Evolutionary conservation across 2,113 vertebrate genomes (phyloP), one percentile per base, ranked within the genome.

Genomic region (Manacus vitellinus): DNA sequence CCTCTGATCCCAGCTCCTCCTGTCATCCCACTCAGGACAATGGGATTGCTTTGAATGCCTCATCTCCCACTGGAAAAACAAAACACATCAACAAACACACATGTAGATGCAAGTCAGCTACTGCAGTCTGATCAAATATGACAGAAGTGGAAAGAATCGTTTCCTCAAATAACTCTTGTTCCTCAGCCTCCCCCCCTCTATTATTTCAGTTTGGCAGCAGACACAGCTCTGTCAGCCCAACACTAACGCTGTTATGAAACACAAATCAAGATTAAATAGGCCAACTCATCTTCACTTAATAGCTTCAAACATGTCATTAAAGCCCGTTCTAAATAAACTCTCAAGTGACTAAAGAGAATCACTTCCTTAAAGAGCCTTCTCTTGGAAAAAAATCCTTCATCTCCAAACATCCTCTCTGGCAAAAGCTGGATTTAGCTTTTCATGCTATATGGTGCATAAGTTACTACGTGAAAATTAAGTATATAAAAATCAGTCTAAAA

Each of bases 31-130:
- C 62, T 98, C 98, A 21, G 98, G 98, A 70, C 98, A 99, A 58
- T 98, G 98, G 75, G 98, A 95, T 87, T 97, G 97, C 66, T 99
- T 99, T n/a, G 98, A 98, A 79, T 99, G 98, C 41, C 98, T 98
- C 99, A 99, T 99, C 98, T 99, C 92, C 44, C 94, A 97, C 90
- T 95, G 73, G 62, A 95, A 95, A 91, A 96, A 31, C 33, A 37
- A 41, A 22, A 3, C 2, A 31, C 13, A 71, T 7, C 47, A 79
- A 73, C 39, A 35, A 58, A 78, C 28, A 59, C 58, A 56, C 3
- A 8, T 12, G 46, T 17, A 88, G 72, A 62, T 71, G 4, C 23
- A 61, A 85, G 37, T 35, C 55, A 72, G 28, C 27, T 54, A 21
- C 1, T 33, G 77, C 3, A 75, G 62, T 52, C 5, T 68, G 39